Evolutionary conservation across 1,140 invertebrate species (phyloP), one percentile per base, ranked within the genome.

Genomic region (Rhynchophorus ferrugineus): DNA sequence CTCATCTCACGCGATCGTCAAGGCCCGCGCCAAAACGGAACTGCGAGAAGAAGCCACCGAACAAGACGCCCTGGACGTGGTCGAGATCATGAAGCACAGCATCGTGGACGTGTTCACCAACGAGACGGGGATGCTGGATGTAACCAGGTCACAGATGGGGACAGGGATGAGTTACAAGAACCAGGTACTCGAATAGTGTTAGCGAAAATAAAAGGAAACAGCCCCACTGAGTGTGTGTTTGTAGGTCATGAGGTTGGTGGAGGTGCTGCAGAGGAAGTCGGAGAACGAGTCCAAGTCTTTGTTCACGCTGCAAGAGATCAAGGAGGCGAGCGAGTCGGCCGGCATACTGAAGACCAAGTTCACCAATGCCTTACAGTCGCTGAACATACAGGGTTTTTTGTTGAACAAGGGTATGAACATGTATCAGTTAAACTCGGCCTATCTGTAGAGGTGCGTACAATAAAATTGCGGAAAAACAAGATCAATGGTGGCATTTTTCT

Each of bases 1-100:
- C 21, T 19, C 19, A 44, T 19, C 5, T 38, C 3, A 38, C 5
- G 14, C 33, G 20, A 49, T 20, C 35, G 52, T 61, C 44, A 38
- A 87, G 82, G 90, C 92, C 16, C 73, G 92, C 68, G 91, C 92
- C 5, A 83, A 90, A 62, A 64, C 87, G 11, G 91, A 95, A 66
- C 73, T 96, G 38, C 72, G 90, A 54, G 83, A 86, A 69, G 78
- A 82, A 65, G 89, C 86, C 1, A 90, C 83, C 5, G 76, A 71
- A 47, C 61, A 78, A 46, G 92, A 98, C 75, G 93, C 92, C 3
- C 69, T 78, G 47, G 90, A 96, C 67, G 83, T 95, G 14, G 78
- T 96, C 16, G 85, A 91, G 62, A 78, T 96, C 43, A 81, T 95
- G 68, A 83, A 84, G 59, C 80, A 84, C 64, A 89, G 88, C 63